Evolutionary conservation across 2,113 vertebrate species (phyloP).

Genomic region (Acanthisitta chloris): DNA sequence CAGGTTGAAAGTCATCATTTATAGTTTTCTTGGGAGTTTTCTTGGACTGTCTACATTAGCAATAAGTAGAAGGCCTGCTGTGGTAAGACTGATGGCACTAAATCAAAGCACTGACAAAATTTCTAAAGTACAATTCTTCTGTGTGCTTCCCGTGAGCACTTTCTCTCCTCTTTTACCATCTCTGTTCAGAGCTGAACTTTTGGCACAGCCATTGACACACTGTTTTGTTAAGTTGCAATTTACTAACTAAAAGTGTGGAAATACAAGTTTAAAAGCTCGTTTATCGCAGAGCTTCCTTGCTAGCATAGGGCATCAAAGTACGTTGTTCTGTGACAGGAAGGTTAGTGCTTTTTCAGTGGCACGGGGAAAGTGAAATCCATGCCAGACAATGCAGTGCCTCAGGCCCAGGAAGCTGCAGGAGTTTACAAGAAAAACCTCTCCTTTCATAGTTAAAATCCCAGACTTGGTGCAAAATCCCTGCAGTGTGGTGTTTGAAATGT

Average conservation of each 20-base stretch:
- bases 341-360: not conserved
- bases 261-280: not conserved
- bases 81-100: not conserved
- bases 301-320: not conserved
- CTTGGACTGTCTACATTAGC: not conserved
- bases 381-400: not conserved
- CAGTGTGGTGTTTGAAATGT: not conserved
- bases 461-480: not conserved
- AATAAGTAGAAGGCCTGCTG: not conserved
- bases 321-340: not conserved
- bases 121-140: not conserved
- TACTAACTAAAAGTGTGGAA: not conserved
- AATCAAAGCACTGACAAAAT: conserved; percentile 8
- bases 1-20: not conserved
- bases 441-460: not conserved
- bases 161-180: not conserved
- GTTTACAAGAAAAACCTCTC: not conserved
- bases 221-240: not conserved
- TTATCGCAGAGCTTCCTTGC: not conserved
- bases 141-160: not conserved
- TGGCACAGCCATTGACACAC: not conserved
- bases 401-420: not conserved
- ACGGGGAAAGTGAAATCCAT: not conserved
- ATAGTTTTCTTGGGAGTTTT: not conserved
- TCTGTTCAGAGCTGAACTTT: not conserved